Evolutionary conservation across 1,140 invertebrate species (phyloP).

Genomic region (Aleiodes sp.): DNA sequence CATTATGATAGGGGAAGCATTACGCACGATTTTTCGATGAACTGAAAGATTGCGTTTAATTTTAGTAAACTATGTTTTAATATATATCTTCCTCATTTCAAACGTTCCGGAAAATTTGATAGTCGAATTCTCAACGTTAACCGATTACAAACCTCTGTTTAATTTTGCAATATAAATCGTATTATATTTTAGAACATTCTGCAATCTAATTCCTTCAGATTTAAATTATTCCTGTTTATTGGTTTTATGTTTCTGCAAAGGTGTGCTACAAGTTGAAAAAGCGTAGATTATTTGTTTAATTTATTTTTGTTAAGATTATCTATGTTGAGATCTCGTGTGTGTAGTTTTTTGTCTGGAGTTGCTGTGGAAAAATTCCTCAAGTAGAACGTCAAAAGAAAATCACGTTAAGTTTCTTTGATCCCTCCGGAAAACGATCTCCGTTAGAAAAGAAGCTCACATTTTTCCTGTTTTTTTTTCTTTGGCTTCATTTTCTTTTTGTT

Average conservation of each 20-base stretch:
- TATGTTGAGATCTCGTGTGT: not conserved
- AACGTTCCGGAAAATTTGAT: no score
- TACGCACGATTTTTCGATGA: not conserved
- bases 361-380: constrained; percentile 5
- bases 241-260: no score
- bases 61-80: no score
- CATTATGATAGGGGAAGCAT: not conserved
- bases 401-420: constrained; percentile 1
- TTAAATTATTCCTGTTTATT: no score
- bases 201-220: no score
- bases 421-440: not conserved
- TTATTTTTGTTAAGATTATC: not conserved
- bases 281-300: not conserved
- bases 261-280: no score
- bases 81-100: no score
- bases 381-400: not conserved
- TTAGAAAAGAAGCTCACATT: not conserved
- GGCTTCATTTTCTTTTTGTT: not conserved
- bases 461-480: not conserved
- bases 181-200: no score
- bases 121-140: no score
- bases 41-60: not conserved
- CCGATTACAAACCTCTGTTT: no score
- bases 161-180: no score
- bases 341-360: not conserved